Evolutionary conservation across 2,797 vertebrate genomes (phyloP).

Genomic region (Pseudochirops cupreus): DNA sequence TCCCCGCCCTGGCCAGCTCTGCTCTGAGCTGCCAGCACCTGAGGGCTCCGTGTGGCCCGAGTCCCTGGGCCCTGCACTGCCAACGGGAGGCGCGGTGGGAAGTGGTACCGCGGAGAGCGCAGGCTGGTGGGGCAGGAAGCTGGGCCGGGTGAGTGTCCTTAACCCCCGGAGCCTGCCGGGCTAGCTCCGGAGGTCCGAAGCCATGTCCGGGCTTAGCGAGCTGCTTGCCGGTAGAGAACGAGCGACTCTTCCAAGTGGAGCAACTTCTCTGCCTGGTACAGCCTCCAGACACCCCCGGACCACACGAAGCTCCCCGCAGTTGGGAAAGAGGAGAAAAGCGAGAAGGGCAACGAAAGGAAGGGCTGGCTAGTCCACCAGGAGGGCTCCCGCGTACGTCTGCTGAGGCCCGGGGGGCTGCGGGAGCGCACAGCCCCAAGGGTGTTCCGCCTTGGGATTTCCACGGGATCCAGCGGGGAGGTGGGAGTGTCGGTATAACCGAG

Average conservation of each 20-base stretch:
- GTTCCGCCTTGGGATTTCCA: no score
- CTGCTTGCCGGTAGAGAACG: not conserved
- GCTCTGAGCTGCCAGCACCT: no score
- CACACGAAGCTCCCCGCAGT: conserved; percentile 23
- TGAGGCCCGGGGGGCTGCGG: fast-evolving
- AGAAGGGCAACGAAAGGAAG: not conserved
- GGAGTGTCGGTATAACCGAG: not conserved
- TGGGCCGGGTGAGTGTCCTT: not conserved
- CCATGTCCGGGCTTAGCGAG: not conserved
- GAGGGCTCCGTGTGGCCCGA: no score
- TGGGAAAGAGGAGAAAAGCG: not conserved
- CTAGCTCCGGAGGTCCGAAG: not conserved
- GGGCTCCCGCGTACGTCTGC: not conserved
- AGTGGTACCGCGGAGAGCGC: not conserved
- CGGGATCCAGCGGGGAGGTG: not conserved
- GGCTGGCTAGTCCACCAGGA: not conserved
- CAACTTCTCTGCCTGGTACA: not conserved
- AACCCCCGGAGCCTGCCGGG: not conserved
- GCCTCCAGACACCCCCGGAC: not conserved
- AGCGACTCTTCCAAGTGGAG: not conserved
- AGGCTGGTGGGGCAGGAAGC: not conserved
- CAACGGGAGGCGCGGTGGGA: not conserved
- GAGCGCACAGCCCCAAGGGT: not conserved
- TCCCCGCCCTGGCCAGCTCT: not conserved
- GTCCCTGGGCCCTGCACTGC: no score